Evolutionary conservation across 1,140 invertebrate species (phyloP), one percentile per base, ranked within the genome.

Genomic region (Stenopsyche tienmushanensis): DNA sequence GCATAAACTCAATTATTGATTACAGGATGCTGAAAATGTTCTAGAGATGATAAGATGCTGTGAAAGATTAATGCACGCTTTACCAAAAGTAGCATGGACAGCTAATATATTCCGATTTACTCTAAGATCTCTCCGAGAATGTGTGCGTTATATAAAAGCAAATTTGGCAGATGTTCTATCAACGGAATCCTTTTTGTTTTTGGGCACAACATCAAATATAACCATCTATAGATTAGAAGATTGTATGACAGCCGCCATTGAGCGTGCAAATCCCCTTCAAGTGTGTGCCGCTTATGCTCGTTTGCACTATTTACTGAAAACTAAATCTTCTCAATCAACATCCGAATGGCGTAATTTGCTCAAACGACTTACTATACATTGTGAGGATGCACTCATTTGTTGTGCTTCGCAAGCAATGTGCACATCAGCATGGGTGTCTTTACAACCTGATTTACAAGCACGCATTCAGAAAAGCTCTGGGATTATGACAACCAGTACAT

Each of bases 321-420:
- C 44, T 5, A 41, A 34, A 2, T 47, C n/a, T 13, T 24, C 44
- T 26, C 7, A 47, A 9, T 8, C 21, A 3, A 10, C 18, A 1
- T 29, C 42, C 20, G 42, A 60, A 10, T 60, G 57, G 57, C 24
- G 41, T 13, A 23, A 60, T 26, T 17, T 60, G 21, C 15, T 60
- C 3, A 26, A 34, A 1, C 1, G 42, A 5, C 25, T 60, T 0
- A 26, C 57, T 15, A 60, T 60, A 9, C 57, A 60, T 29, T 60
- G 57, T 20, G 57, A 60, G n/a, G 57, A 60, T 13, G 42, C 42
- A 2, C 42, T 60, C 3, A 39, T 60, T 10, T 47, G 21, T 10
- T 60, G 57, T 24, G 57, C 57, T 17, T 60, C 57, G 9, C 57
- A 60, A 26, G 57, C 57, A 1, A 60, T 60, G 57, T 60, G 41